phyloP scores from a whole-genome alignment of 2,797 vertebrate species.

The Threskiornis aethiopicus region DNA sequence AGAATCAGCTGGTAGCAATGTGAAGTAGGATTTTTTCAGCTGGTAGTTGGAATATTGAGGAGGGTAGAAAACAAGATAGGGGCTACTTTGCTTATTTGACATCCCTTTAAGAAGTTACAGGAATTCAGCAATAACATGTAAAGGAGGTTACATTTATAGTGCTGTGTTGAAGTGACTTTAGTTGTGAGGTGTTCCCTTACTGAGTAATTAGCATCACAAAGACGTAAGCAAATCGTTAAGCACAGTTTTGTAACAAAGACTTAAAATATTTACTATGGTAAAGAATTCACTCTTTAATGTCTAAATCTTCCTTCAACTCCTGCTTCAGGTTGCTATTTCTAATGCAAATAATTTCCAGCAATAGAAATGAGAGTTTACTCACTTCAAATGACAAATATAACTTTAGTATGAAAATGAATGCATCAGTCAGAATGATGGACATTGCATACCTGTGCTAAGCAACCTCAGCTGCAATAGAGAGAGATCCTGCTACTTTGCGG shows the following conservation, averaged over 20 bases:
- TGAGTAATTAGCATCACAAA: not conserved
- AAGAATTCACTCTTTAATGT: not conserved
- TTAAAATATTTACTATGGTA: not conserved
- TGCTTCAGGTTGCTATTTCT: not conserved
- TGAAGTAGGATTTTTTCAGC: not conserved
- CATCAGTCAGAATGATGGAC: not conserved
- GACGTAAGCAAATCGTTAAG: not conserved
- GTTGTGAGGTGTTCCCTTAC: not conserved
- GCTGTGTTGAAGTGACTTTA: not conserved
- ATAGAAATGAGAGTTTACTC: not conserved
- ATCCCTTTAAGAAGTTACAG: not conserved
- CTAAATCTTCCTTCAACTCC: not conserved
- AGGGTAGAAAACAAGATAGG: not conserved
- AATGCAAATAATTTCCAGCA: not conserved
- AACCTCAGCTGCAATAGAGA: not conserved
- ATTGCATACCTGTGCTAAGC: not conserved
- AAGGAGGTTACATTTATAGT: not conserved
- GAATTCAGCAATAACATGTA: not conserved
- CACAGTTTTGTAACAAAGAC: not conserved
- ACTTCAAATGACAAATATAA: not conserved
- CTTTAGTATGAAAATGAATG: not conserved
- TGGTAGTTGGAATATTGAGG: not conserved
- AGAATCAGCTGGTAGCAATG: not conserved
- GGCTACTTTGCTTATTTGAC: not conserved
- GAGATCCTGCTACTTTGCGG: not conserved